Evolutionary conservation across 1,140 invertebrate genomes (phyloP).

Genomic region (Brachystomella parvula): DNA sequence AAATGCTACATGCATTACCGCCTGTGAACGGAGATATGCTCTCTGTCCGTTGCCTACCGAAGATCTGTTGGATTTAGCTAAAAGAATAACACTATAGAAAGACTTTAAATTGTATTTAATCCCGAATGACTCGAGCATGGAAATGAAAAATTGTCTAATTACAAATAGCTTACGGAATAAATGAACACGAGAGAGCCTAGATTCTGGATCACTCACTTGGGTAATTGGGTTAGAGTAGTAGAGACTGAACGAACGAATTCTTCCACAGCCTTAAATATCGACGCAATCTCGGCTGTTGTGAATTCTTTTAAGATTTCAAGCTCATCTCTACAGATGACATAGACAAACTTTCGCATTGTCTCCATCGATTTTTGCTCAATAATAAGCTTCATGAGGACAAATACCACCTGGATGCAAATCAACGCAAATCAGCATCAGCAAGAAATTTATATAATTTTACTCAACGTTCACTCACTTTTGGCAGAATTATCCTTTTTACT

Average conservation of each 20-base stretch:
- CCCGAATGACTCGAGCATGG: background rate
- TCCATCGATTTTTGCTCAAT: constrained; percentile 20
- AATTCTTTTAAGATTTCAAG: constrained; percentile 23
- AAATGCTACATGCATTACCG: too few relatives aligned
- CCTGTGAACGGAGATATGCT: too few relatives aligned
- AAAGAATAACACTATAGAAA: too few relatives aligned
- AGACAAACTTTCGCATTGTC: constrained; percentile 16
- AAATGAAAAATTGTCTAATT: background rate
- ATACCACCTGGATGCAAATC: constrained; percentile 20
- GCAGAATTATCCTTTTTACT: constrained; percentile 16
- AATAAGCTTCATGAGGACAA: constrained; percentile 24
- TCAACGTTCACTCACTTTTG: constrained; percentile 11
- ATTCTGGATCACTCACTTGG: background rate
- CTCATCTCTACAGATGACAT: constrained; percentile 18
- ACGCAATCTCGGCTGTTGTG: constrained; percentile 19
- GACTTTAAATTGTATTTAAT: background rate
- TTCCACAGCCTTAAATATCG: constrained; percentile 25
- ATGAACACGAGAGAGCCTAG: background rate
- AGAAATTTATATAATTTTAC: background rate
- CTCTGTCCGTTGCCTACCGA: too few relatives aligned
- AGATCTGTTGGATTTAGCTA: too few relatives aligned
- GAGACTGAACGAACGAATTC: constrained; percentile 1
- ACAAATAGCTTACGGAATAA: background rate
- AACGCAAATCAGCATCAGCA: background rate
- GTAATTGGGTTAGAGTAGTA: background rate